A percentile compares a stretch with the other conserved stretches of the same genome.
Evolutionary conservation across 2,113 vertebrate genomes (phyloP).

Genomic region (Orthonyx spaldingii): DNA sequence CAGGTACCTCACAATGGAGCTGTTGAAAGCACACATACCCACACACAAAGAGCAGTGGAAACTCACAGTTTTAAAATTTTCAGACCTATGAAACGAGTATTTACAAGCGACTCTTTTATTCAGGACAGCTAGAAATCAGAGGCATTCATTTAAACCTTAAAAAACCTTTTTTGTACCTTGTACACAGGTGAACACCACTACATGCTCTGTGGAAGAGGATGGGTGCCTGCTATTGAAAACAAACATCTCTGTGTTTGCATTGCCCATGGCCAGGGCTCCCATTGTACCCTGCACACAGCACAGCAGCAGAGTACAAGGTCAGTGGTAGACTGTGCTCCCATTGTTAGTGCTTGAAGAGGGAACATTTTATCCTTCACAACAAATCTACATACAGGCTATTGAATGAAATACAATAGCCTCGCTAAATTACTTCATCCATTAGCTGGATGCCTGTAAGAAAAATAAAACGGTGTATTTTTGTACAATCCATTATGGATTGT

Average conservation of each 20-base stretch:
- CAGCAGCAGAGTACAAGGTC: slow-evolving; percentile 4
- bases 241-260: background rate
- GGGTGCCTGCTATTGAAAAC: background rate
- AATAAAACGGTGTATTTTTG: background rate
- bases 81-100: background rate
- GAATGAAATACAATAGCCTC: slow-evolving; percentile 47
- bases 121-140: background rate
- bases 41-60: background rate
- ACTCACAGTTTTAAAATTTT: background rate
- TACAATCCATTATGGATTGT: background rate
- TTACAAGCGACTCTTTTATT: background rate
- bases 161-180: background rate
- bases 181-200: background rate
- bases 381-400: slow-evolving; percentile 56
- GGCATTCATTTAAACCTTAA: background rate
- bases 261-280: background rate
- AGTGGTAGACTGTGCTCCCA: background rate
- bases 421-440: slow-evolving; percentile 50
- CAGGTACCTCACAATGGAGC: background rate
- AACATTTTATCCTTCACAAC: slow-evolving; percentile 61
- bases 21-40: background rate
- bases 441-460: slow-evolving; percentile 35
- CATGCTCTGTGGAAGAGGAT: background rate
- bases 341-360: slow-evolving; percentile 35
- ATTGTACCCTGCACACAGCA: background rate